These are phyloP conservation scores for Euplexia lucipara DNA, from an alignment of 2,888 invertebrate species.

Conservation along the genomic window DNA sequence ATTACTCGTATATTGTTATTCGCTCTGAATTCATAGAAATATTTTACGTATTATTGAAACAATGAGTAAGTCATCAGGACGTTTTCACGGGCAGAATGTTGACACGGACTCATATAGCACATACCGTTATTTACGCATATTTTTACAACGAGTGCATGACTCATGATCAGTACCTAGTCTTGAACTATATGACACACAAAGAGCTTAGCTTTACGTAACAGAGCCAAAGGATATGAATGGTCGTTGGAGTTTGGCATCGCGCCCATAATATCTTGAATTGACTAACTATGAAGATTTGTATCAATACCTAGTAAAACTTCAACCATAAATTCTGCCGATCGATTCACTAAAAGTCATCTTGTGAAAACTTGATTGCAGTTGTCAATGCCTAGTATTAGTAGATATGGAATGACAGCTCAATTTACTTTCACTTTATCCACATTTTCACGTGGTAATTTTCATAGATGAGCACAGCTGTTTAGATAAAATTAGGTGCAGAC, in stretches of 20 bases:
- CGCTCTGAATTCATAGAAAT: slow-evolving; percentile 44
- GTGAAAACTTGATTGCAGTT: too few relatives aligned
- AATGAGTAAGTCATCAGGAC: slow-evolving; percentile 65
- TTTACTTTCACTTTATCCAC: too few relatives aligned
- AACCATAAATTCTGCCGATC: slow-evolving; percentile 26
- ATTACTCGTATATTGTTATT: slow-evolving; percentile 27
- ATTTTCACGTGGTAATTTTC: too few relatives aligned
- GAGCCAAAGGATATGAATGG: slow-evolving; percentile 51
- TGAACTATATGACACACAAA: slow-evolving; percentile 65
- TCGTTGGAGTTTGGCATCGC: slow-evolving; percentile 51
- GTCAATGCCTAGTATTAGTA: too few relatives aligned
- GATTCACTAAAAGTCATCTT: too few relatives aligned
- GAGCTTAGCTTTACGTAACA: slow-evolving; percentile 57
- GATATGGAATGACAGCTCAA: too few relatives aligned
- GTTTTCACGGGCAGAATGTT: slow-evolving; percentile 67
- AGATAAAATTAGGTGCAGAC: slow-evolving; percentile 1
- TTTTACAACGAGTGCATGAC: slow-evolving; percentile 58
- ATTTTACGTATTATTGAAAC: slow-evolving; percentile 54
- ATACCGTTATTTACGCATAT: slow-evolving; percentile 66
- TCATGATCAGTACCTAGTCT: slow-evolving; percentile 57
- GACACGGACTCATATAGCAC: slow-evolving; percentile 56
- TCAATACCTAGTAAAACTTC: slow-evolving; percentile 24
- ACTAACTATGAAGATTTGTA: slow-evolving; percentile 42
- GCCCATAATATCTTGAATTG: slow-evolving; percentile 40
- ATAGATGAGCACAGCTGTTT: too few relatives aligned